Evolutionary conservation across 1,140 invertebrate genomes (phyloP).

Genomic region (Octopus bimaculoides): DNA sequence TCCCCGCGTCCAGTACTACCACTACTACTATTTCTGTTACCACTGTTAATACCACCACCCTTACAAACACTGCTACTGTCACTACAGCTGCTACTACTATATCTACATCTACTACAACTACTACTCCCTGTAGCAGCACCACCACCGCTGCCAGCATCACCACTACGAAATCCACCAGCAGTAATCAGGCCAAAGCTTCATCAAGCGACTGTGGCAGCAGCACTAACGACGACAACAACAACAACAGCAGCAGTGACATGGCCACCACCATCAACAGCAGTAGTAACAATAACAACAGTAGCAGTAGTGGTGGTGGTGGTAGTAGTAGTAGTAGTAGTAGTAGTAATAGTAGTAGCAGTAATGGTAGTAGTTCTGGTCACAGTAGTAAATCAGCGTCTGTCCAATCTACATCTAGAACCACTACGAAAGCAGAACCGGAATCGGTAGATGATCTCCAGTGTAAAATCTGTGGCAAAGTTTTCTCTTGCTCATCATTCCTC

Average conservation of each 20-base stretch:
- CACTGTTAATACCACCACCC: too few relatives aligned
- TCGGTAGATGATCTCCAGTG: not conserved
- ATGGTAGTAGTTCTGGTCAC: not conserved
- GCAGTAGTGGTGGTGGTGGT: not conserved
- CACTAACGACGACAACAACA: not conserved
- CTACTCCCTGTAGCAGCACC: too few relatives aligned
- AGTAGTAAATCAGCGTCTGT: not conserved
- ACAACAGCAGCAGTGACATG: not conserved
- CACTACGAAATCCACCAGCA: too few relatives aligned
- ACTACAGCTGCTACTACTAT: too few relatives aligned
- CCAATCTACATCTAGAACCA: not conserved
- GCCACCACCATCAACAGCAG: not conserved
- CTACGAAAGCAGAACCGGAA: not conserved
- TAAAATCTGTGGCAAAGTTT: constrained; percentile 2
- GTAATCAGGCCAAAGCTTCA: not conserved
- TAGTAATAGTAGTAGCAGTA: not conserved
- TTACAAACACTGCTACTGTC: too few relatives aligned
- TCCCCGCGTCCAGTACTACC: not conserved
- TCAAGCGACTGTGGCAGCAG: not conserved
- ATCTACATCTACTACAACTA: too few relatives aligned
- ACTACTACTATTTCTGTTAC: not conserved
- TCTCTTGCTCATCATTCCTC: constrained; percentile 3
- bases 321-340: not conserved
- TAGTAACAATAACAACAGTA: not conserved
- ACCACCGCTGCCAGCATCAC: too few relatives aligned